phyloP scores from a whole-genome alignment of 2,113 vertebrate species.

The Sceloporus undulatus region DNA sequence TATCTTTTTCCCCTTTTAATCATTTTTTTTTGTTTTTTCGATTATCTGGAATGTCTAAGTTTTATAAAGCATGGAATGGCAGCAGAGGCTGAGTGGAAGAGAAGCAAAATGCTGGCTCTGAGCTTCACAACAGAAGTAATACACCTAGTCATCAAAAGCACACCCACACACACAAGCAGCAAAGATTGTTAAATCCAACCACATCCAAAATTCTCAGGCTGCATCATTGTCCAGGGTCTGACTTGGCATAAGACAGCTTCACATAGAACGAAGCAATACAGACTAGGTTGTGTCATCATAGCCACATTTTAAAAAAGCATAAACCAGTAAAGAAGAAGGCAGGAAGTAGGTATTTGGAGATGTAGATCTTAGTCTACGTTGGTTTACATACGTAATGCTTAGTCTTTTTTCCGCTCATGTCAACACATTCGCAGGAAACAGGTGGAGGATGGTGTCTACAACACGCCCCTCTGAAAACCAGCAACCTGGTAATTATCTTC shows the following conservation, averaged over 20 bases:
- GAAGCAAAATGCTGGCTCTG: too few relatives aligned
- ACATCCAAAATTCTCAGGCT: too few relatives aligned
- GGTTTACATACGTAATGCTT: background rate
- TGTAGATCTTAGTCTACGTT: background rate
- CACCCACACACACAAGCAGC: too few relatives aligned
- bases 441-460: background rate
- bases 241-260: background rate
- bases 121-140: too few relatives aligned
- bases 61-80: too few relatives aligned
- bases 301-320: background rate
- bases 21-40: too few relatives aligned
- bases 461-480: background rate
- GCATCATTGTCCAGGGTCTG: background rate
- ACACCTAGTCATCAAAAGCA: too few relatives aligned
- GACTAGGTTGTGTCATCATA: background rate
- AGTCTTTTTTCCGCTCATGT: background rate
- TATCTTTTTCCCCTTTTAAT: too few relatives aligned
- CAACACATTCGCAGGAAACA: background rate
- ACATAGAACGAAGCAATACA: background rate
- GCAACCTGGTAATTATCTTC: conserved; percentile 17
- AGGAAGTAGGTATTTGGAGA: background rate
- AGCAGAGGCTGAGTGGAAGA: too few relatives aligned
- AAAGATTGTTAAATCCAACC: too few relatives aligned
- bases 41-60: too few relatives aligned
- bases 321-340: background rate